phyloP scores from a whole-genome alignment of 1,140 invertebrate species.

The Schlechtendalia chinensis region DNA sequence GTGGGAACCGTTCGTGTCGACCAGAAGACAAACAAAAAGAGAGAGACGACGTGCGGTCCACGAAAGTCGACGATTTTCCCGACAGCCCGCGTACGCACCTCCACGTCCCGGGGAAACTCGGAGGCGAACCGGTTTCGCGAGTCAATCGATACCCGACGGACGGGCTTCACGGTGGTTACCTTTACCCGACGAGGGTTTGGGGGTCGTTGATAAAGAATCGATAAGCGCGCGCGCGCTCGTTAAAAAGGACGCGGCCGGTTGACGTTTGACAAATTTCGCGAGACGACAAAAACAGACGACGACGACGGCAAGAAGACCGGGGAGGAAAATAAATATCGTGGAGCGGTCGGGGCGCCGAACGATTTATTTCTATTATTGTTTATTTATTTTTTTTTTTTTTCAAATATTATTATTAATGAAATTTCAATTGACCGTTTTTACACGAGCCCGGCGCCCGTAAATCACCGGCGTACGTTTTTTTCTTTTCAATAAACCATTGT shows the following conservation, averaged over 20 bases:
- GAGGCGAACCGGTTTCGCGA: no score
- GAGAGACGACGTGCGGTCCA: no score
- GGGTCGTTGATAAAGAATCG: no score
- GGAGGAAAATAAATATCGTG: neutral
- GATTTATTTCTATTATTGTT: neutral
- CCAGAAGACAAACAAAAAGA: no score
- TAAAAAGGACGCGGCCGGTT: neutral
- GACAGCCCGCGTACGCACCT: no score
- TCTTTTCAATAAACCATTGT: slow-evolving; percentile 42
- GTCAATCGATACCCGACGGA: no score
- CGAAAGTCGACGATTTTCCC: no score
- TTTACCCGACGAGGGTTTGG: no score
- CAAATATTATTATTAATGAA: slow-evolving; percentile 35
- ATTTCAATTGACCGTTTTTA: slow-evolving; percentile 41
- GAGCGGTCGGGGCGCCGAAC: neutral
- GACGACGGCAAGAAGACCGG: neutral
- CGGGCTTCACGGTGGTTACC: no score
- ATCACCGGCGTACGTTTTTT: slow-evolving; percentile 7
- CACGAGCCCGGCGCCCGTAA: slow-evolving; percentile 1
- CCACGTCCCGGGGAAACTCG: no score
- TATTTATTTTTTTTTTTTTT: neutral
- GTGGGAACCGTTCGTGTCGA: no score
- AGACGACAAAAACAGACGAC: neutral
- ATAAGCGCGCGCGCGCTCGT: no score
- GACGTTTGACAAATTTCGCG: slow-evolving; percentile 35